Evolutionary conservation across 2,888 invertebrate species (phyloP), one percentile per base, ranked within the genome.

Genomic region (Drosophila silvestris): DNA sequence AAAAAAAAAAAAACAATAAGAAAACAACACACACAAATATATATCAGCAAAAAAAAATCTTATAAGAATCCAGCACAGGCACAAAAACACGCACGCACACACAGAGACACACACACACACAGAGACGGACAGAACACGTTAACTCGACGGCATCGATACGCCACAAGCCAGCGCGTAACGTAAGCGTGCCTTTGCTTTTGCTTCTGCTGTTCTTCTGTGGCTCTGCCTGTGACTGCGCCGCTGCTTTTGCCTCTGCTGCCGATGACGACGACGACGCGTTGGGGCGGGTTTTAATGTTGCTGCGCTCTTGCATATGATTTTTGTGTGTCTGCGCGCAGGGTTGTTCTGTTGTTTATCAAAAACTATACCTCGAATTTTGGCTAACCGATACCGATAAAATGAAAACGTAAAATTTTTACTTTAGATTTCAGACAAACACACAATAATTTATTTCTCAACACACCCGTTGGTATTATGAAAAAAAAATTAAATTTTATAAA

Each of bases 251-350:
- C 39, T 39, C 77, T 73, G 77, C 76, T 60, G 64, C 28, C 61
- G 77, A 53, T 50, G 71, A 69, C 73, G 79, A 47, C 67, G 57
- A 52, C 80, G 71, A 75, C 76, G 80, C 81, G 81, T 78, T 80
- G 78, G 78, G 78, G 77, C 78, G 77, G 81, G 68, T 79, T 79
- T 80, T 77, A 79, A 79, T 78, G 65, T 73, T 79, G 81, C 68
- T 79, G 77, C 81, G 77, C 81, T 79, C 77, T 79, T 80, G 77
- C 81, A 78, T 80, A 78, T 78, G 78, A 71, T 67, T 79, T 66
- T 59, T 58, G 51, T 71, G 58, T 71, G 58, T 65, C 67, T 76
- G 61, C 64, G 79, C 77, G 77, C 77, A 81, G 77, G 77, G 77
- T 81, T 77, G 77, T 81, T 81, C 66, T 58, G 60, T 68, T 77